Conservation (phyloP, 1,140 invertebrate species). For the Pissodes strobi region DNA sequence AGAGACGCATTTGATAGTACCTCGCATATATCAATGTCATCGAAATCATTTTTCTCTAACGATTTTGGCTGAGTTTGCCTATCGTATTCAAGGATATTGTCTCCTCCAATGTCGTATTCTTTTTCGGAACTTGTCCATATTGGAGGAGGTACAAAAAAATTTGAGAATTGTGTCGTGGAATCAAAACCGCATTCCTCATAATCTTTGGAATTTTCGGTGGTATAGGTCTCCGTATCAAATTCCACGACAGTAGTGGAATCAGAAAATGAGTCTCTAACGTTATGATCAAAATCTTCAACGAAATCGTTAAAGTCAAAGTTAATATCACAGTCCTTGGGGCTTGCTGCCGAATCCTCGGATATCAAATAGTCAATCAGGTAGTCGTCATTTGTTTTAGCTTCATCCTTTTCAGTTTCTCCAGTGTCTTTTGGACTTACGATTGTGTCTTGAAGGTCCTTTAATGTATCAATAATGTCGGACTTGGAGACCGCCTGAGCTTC, state of each 20-base stretch:
- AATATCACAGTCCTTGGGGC: conserved; percentile 37
- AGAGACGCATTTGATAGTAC: conserved; percentile 40
- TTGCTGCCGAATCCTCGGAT: conserved; percentile 35
- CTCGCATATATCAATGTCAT: conserved; percentile 45
- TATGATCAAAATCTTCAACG: conserved; percentile 44
- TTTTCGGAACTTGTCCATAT: conserved; percentile 1
- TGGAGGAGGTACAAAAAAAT: conserved; percentile 41
- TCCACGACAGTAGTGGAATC: conserved; percentile 13
- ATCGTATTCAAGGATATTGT: background rate
- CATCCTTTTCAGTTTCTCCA: conserved; percentile 27
- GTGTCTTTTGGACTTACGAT: background rate
- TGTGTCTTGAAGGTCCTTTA: conserved; percentile 35
- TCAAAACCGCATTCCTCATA: background rate
- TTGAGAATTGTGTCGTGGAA: conserved; percentile 23
- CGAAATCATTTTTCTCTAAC: conserved; percentile 24
- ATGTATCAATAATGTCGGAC: conserved; percentile 38
- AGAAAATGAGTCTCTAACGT: conserved; percentile 32
- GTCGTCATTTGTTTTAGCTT: conserved; percentile 34
- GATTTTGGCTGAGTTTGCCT: background rate
- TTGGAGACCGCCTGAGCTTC: conserved; percentile 47
- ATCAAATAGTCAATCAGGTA: conserved; percentile 47
- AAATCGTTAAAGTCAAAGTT: conserved; percentile 51
- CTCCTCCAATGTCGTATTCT: too few relatives aligned
- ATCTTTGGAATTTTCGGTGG: conserved; percentile 36
- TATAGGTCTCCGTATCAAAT: conserved; percentile 40